Evolutionary conservation across 2,113 vertebrate species (phyloP), one percentile per base, ranked within the genome.

Genomic region (Phylloscopus trochiloides): DNA sequence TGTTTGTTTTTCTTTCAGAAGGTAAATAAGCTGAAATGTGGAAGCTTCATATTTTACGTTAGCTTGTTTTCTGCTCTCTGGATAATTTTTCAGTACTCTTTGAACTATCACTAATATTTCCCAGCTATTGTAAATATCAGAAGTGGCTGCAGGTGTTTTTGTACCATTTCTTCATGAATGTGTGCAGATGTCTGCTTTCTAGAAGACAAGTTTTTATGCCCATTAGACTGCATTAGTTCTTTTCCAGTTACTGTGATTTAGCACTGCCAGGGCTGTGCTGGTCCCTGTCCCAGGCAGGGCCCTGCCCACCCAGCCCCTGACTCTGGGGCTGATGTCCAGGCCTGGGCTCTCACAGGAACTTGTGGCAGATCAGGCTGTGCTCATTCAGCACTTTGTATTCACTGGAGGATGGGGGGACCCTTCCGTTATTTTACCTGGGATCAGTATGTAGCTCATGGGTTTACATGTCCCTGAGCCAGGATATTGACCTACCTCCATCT

Each of bases 261-360:
- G 18, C 1, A 1, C 6, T 5, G 16, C 67, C 29, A 18, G 73
- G 32, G 20, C 17, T 12, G 52, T 45, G 66, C 43, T 72, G 31
- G 34, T 36, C 36, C 70, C 58, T 66, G 2, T 2, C 1, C 50
- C 48, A 36, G 43, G 25, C 31, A 12, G n/a, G 38, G 59, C 31
- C 20, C 20, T 67, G 50, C 36, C 1, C 2, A 22, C 14, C 36
- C 2, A 1, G 9, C 5, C 32, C 21, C 31, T 0, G 0, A 0
- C 45, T 12, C 26, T 12, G 12, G 26, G 45, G 71, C 61, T 48
- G 45, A 9, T 34, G 28, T 5, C 72, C 43, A 8, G 29, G 2
- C 21, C 32, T 36, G 54, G 50, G 28, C 40, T 76, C 62, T 28
- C 5, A 9, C 88, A 62, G 51, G 51, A 14, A 11, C n/a, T 0